These are phyloP conservation scores for Ophion ellenae DNA, from an alignment of 2,888 invertebrate species.

Conservation along the genomic window DNA sequence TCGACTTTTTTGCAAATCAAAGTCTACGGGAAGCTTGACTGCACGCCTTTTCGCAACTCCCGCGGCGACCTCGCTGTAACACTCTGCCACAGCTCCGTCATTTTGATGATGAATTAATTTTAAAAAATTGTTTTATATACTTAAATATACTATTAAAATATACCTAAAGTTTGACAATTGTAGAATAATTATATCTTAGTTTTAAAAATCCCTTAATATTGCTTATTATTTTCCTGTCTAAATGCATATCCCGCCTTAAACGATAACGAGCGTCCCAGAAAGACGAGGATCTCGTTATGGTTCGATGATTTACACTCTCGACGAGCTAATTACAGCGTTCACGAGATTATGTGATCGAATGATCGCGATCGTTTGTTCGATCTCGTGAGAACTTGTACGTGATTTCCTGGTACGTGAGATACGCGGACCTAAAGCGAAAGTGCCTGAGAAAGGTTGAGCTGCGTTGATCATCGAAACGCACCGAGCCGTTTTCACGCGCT, in stretches of 20 bases:
- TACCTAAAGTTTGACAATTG: too few relatives aligned
- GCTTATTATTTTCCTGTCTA: too few relatives aligned
- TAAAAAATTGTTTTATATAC: too few relatives aligned
- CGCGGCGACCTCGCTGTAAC: too few relatives aligned
- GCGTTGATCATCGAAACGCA: conserved; percentile 47
- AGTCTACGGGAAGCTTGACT: too few relatives aligned
- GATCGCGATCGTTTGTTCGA: conserved; percentile 32
- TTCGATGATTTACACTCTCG: not conserved
- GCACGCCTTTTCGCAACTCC: too few relatives aligned
- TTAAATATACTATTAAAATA: too few relatives aligned
- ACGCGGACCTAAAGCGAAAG: conserved; percentile 52
- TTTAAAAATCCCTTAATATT: too few relatives aligned
- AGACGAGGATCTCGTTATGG: not conserved
- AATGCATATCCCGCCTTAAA: not conserved
- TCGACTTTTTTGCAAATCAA: too few relatives aligned
- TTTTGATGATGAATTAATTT: too few relatives aligned
- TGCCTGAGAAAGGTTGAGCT: conserved; percentile 44
- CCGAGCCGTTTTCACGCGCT: conserved; percentile 31
- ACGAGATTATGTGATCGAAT: conserved; percentile 16
- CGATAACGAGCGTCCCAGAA: not conserved
- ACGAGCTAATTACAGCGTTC: not conserved
- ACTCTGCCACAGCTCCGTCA: too few relatives aligned
- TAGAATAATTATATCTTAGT: too few relatives aligned
- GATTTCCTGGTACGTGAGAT: conserved; percentile 48
- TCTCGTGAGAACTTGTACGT: conserved; percentile 2